These are phyloP conservation scores for Vanessa tameamea DNA, from an alignment of 1,140 invertebrate genomes.

Conservation along the genomic window DNA sequence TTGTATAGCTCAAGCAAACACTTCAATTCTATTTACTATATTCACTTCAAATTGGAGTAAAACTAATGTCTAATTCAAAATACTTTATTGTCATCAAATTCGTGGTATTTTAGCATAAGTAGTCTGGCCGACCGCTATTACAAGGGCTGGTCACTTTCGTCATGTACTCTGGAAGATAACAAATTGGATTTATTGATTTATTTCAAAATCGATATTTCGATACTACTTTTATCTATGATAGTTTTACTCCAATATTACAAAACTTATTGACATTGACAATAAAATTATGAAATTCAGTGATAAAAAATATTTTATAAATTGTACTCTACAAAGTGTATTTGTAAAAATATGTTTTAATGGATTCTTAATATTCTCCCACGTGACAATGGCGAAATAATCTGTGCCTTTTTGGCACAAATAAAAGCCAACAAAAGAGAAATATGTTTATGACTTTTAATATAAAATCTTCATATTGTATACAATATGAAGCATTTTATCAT, in stretches of 20 bases:
- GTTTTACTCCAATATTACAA: slow-evolving; percentile 46
- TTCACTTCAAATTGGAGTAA: slow-evolving; percentile 39
- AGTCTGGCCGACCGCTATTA: slow-evolving; percentile 40
- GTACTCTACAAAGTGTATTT: too few relatives aligned
- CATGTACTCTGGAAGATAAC: slow-evolving; percentile 59
- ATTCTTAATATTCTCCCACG: too few relatives aligned
- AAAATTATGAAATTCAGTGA: not conserved
- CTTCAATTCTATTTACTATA: too few relatives aligned
- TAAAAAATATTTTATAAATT: not conserved
- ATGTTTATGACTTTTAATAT: too few relatives aligned
- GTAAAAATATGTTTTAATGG: too few relatives aligned
- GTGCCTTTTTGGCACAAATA: too few relatives aligned
- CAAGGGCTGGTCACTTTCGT: slow-evolving; percentile 45
- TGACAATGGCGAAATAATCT: too few relatives aligned
- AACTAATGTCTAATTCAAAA: slow-evolving; percentile 30
- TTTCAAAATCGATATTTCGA: slow-evolving; percentile 13
- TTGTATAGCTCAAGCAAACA: too few relatives aligned
- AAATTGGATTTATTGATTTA: slow-evolving; percentile 31
- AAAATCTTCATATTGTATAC: too few relatives aligned
- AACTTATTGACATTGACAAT: not conserved
- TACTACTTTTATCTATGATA: slow-evolving; percentile 22
- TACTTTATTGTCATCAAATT: slow-evolving; percentile 38
- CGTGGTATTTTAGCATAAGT: slow-evolving; percentile 39
- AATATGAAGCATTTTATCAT: too few relatives aligned
- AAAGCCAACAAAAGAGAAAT: too few relatives aligned